Evolutionary conservation across 2,797 vertebrate species (phyloP), one percentile per base, ranked within the genome.

Genomic region (Myotis vivesi): DNA sequence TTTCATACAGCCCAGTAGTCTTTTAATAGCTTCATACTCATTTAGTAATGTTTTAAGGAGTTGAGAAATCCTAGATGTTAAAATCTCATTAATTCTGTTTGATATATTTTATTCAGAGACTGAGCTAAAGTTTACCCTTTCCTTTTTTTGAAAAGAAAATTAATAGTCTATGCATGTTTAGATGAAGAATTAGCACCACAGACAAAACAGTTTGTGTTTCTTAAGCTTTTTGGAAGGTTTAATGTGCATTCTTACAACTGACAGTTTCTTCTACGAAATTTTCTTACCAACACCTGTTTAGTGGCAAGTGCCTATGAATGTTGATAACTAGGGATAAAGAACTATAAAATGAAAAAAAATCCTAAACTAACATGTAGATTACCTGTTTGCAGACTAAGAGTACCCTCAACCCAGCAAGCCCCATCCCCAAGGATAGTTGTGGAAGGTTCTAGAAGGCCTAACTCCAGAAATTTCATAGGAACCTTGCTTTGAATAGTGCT

Each of bases 121-220:
- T 69, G 76, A 92, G 62, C 22, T 77, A 62, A 90, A 71, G 76
- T 94, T 94, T 94, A 81, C 89, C 57, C 46, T 89, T 38, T 75
- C 36, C 76, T 88, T 72, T 91, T 90, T 91, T 92, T 87, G 86
- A 92, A 94, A 95, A 83, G 87, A 92, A 96, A 94, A 94, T 89
- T 71, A 92, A 87, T 84, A 77, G 89, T 59, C 49, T 87, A 46
- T 89, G 13, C 64, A 1, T 84, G 38, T 94, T 92, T 94, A 46
- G 62, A 20, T 86, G 91, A 95, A 76, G 80, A 89, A 83, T 77
- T 62, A 49, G 84, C 3, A 10, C 62, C 41, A 6, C 80, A 69
- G 64, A 77, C 71, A 86, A 80, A 89, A 91, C 25, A 28, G 51
- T 77, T 68, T 0, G 6, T 89, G 72, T 41, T 55, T 75, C 91